These are phyloP conservation scores for Drosophila lacicola DNA, from an alignment of 2,888 invertebrate species.

Conservation along the genomic window DNA sequence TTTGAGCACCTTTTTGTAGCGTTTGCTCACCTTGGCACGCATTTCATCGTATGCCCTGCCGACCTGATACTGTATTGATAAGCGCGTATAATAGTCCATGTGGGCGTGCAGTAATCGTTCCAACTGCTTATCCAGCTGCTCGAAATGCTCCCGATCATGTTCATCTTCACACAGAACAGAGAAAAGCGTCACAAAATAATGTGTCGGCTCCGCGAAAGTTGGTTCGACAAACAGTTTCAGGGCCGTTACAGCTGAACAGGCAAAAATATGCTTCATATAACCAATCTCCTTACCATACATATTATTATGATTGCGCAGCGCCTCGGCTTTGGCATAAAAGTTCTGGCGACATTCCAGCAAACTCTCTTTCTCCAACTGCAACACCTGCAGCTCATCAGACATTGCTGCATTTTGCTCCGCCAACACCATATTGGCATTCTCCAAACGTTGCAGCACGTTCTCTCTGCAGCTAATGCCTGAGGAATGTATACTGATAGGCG, in stretches of 20 bases:
- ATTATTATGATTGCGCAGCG: neutral
- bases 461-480: fast-evolving
- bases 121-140: slow-evolving; percentile 57
- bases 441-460: neutral
- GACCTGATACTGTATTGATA: slow-evolving; percentile 40
- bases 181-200: slow-evolving; percentile 47
- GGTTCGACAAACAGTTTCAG: slow-evolving; percentile 15
- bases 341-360: neutral
- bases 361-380: slow-evolving; percentile 16
- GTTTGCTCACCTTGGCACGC: slow-evolving; percentile 47
- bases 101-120: slow-evolving; percentile 40
- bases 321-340: neutral
- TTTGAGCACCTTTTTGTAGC: slow-evolving; percentile 55
- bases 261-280: slow-evolving; percentile 49
- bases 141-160: slow-evolving; percentile 35
- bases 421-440: slow-evolving; percentile 26
- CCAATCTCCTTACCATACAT: slow-evolving; percentile 28
- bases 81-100: slow-evolving; percentile 35
- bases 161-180: slow-evolving; percentile 38
- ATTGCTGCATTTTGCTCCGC: slow-evolving; percentile 29
- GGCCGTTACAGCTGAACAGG: slow-evolving; percentile 29
- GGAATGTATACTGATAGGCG: neutral
- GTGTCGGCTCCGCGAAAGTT: neutral
- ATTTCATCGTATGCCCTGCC: slow-evolving; percentile 52
- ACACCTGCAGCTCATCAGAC: slow-evolving; percentile 17